Evolutionary conservation across 2,888 invertebrate genomes (phyloP).

Genomic region (Crioceris asparagi): DNA sequence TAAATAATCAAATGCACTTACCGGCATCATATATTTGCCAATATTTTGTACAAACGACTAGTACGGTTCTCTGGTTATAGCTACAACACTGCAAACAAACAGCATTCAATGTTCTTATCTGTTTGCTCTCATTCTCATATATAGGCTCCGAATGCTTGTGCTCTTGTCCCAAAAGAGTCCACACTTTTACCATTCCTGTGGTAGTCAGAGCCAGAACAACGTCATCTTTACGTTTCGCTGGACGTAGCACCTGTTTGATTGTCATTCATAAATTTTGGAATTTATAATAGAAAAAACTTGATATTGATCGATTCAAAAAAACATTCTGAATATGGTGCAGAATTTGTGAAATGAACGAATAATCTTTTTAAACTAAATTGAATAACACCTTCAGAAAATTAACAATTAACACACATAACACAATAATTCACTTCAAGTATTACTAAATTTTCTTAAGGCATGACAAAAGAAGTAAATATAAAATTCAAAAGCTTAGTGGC

Average conservation of each 20-base stretch:
- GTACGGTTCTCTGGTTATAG: slow-evolving; percentile 91
- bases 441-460: too few species aligned
- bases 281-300: too few species aligned
- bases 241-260: slow-evolving; percentile 53
- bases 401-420: too few species aligned
- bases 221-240: slow-evolving; percentile 79
- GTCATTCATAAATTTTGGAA: too few species aligned
- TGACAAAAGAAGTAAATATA: too few species aligned
- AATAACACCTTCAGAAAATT: too few species aligned
- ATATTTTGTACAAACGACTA: slow-evolving; percentile 93
- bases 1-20: slow-evolving; percentile 33
- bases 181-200: slow-evolving; percentile 93
- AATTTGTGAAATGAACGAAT: too few species aligned
- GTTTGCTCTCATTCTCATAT: slow-evolving; percentile 96
- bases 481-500: too few species aligned
- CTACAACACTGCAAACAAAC: slow-evolving; percentile 87
- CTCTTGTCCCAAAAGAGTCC: slow-evolving; percentile 86
- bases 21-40: slow-evolving; percentile 87
- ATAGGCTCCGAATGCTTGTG: slow-evolving; percentile 78
- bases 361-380: too few species aligned
- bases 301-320: too few species aligned
- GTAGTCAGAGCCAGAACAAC: slow-evolving; percentile 92
- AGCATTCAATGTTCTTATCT: slow-evolving; percentile 89
- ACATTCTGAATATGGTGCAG: too few species aligned
- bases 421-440: too few species aligned